phyloP scores from a whole-genome alignment of 2,888 invertebrate genomes.

The Sinelater perroti region DNA sequence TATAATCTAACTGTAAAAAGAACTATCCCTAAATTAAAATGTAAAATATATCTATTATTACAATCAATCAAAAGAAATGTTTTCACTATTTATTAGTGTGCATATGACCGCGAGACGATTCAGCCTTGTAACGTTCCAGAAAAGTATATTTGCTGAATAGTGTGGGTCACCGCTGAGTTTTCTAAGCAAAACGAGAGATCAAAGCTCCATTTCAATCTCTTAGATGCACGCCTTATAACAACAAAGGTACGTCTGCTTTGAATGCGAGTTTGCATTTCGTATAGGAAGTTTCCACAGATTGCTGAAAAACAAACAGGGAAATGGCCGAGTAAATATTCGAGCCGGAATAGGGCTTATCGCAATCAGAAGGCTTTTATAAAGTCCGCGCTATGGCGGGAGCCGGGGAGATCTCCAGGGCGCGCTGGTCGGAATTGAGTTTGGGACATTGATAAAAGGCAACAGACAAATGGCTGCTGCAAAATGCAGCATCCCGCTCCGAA shows the following conservation, averaged over 20 bases:
- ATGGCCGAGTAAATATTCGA: constrained; percentile 44
- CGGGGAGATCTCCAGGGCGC: constrained; percentile 29
- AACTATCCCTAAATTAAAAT: too few species aligned
- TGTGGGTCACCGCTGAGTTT: constrained; percentile 42
- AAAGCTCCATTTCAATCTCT: constrained; percentile 50
- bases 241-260: constrained; percentile 45
- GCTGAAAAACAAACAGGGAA: constrained; percentile 56
- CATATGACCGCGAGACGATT: too few species aligned
- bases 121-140: too few species aligned
- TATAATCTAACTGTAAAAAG: too few species aligned
- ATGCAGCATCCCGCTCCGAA: constrained; percentile 31
- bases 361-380: constrained; percentile 41
- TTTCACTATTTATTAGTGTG: too few species aligned
- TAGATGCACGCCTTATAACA: constrained; percentile 42
- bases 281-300: constrained; percentile 54
- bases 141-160: constrained; percentile 42
- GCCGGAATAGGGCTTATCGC: constrained; percentile 40
- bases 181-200: constrained; percentile 43
- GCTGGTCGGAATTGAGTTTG: constrained; percentile 33
- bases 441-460: constrained; percentile 33
- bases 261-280: constrained; percentile 54
- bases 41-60: too few species aligned
- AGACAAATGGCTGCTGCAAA: constrained; percentile 42
- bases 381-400: constrained; percentile 22
- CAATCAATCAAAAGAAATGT: too few species aligned